Base-by-base conservation (phyloP, 2,797 vertebrate genomes). In the Heliangelus exortis region DNA sequence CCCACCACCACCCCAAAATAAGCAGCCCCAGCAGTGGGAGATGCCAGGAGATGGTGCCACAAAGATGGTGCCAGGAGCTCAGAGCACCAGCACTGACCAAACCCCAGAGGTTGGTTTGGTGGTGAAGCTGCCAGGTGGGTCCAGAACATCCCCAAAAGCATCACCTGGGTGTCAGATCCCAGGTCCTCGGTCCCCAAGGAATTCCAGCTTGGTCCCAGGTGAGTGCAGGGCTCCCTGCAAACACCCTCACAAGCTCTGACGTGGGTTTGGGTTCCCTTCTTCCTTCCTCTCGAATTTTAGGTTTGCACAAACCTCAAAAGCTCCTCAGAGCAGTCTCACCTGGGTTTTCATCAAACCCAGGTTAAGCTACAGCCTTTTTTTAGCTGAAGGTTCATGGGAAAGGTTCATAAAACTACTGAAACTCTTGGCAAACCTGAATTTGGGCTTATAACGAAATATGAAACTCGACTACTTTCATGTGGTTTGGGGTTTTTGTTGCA, bases 401-500 rank as follows among this genome's bases (percentile, higher is more conserved):
- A 92, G 89, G 65, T 20, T 94, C 55, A 11, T 19, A 31, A 45
- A 91, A 31, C 48, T 28, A 48, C 90, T 65, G 75, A 91, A 75
- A 86, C 93, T 84, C 85, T 57, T 23, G 90, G 94, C 89, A 68
- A 94, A 95, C 93, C 69, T 91, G 93, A 89, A 73, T 92, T 89
- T 22, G 69, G 92, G 92, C 66, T 95, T 92, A 59, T 28, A 81
- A 23, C 72, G 90, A 93, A 88, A 95, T 6, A 13, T 1, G 94
- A 96, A 95, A 96, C 95, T 83, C 8, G 1, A 23, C 45, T 3
- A 15, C 95, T 96, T 96, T 96, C 93, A 96, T 96, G 95, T 96
- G 96, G 94, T 94, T 96, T 96, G 94, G 96, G 96, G 87, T 93
- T 95, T 94, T 74, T 88, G 48, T 92, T 95, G 94, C 93, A 93